Evolutionary conservation across 2,888 invertebrate species (phyloP).

Genomic region (Lissocephala sabroskyi): DNA sequence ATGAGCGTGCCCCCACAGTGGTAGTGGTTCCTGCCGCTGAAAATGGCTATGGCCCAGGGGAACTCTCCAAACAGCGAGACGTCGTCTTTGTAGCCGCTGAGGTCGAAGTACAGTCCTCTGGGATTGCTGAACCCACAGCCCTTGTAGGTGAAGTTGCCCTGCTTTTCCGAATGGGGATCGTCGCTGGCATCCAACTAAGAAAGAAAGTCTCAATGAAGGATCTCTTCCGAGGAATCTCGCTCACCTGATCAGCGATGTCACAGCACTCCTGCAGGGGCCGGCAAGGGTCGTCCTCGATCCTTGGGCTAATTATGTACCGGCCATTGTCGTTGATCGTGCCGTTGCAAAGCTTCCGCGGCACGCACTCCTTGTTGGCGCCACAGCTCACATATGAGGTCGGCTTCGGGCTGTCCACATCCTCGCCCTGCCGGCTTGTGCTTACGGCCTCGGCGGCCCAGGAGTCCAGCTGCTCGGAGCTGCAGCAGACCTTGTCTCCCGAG

Average conservation of each 20-base stretch:
- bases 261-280: slow-evolving; percentile 34
- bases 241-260: slow-evolving; percentile 28
- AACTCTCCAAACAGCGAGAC: slow-evolving; percentile 85
- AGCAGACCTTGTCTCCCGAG: slow-evolving; percentile 26
- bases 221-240: no score
- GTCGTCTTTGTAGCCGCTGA: slow-evolving; percentile 76
- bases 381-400: slow-evolving; percentile 36
- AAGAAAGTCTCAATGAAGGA: no score
- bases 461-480: slow-evolving; percentile 35
- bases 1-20: slow-evolving; percentile 89
- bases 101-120: slow-evolving; percentile 81
- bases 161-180: background rate
- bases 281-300: slow-evolving; percentile 26
- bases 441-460: slow-evolving; percentile 27
- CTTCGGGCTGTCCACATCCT: background rate
- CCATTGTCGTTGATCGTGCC: slow-evolving; percentile 44
- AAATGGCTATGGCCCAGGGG: slow-evolving; percentile 85
- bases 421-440: rapidly evolving
- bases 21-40: slow-evolving; percentile 71
- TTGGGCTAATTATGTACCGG: slow-evolving; percentile 25
- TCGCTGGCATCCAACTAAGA: background rate
- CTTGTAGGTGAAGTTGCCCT: no score
- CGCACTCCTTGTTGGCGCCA: slow-evolving; percentile 42
- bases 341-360: slow-evolving; percentile 34
- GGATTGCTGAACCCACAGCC: slow-evolving; percentile 82